Base-by-base conservation (phyloP, 1,140 invertebrate species). In the Anastatus disparis region DNA sequence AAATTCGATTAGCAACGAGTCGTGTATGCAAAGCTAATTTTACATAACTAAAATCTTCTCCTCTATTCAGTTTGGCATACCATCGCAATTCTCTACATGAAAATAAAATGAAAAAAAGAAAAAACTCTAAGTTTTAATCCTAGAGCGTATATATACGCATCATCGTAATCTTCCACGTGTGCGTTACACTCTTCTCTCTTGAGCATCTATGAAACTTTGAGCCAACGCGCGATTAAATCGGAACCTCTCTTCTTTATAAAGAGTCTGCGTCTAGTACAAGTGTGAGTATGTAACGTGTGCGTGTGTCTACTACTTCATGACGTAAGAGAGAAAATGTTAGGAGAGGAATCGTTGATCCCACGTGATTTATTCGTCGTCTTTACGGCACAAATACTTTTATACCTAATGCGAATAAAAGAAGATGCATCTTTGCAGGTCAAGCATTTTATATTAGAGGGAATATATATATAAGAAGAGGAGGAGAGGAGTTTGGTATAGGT, bases 291-390 rank as follows among this genome's bases (percentile, higher is more conserved):
- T 10, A 35, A 35, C 31, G 31, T 10, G 31, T 35, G 31, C 10
- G 31, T 35, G 31, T 6, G 4, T 35, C 10, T 6, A 35, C n/a
- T n/a, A 42, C 24, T 17, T n/a, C 35, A 48, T 70, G 68, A 63
- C 68, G 68, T 42, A 70, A 63, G 58, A 20, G 58, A 26, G 38
- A 44, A n/a, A n/a, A n/a, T n/a, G n/a, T n/a, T n/a, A n/a, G n/a
- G n/a, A n/a, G n/a, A n/a, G 40, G 66, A 68, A 68, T 68, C 67
- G 68, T 70, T 70, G 68, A 70, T 70, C 68, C 68, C 48, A 38
- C 59, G 59, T 70, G 68, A 70, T 70, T 70, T 70, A 70, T 70
- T 62, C 59, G 58, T 52, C 67, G 66, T 46, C 55, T 50, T 20
- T 3, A 17, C 44, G 56, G 13, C 35, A 52, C 26, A 27, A 46